Evolutionary conservation across 1,140 invertebrate species (phyloP), one percentile per base, ranked within the genome.

Genomic region (Epicauta chinensis): DNA sequence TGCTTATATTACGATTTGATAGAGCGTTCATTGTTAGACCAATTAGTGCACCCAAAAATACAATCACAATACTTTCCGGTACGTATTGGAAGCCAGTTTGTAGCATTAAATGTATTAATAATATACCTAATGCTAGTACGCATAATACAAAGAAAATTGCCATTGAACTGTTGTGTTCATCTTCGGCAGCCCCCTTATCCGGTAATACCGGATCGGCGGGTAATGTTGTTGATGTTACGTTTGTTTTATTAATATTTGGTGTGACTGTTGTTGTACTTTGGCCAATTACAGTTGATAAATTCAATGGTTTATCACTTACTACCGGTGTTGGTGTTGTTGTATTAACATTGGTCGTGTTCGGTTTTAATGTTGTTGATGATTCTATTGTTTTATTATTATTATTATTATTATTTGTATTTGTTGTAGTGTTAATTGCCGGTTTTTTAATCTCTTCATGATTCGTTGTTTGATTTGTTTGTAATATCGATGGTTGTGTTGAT

Each of bases 41-140:
- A 65, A 97, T 94, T 0, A 93, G 74, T 34, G 88, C 93, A 51
- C 95, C 94, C 11, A 98, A 74, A 65, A 97, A 89, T 12, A 98
- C 92, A 59, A 98, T 92, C n/a, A 96, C 93, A 44, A 98, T 87
- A 71, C 91, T 95, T 71, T 99, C 96, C 0, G 96, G 96, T 12
- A 98, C 75, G 72, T 97, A 98, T 61, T 95, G 91, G 63, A 98
- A 95, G 66, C 94, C 91, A 2, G 91, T 96, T 69, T 95, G 87
- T 2, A 99, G 77, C 82, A 99, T 87, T 1, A 92, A 74, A 70
- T 98, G 96, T 57, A 97, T 96, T 11, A 98, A 70, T 29, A 98
- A 72, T 55, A 98, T 97, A 43, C 94, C 94, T 13, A 95, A 67
- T 45, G 90, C 92, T 44, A 98, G 76, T 2, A 98, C 89, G 64